Evolutionary conservation across 2,888 invertebrate species (phyloP), one percentile per base, ranked within the genome.

Genomic region (Hypsopygia costalis): DNA sequence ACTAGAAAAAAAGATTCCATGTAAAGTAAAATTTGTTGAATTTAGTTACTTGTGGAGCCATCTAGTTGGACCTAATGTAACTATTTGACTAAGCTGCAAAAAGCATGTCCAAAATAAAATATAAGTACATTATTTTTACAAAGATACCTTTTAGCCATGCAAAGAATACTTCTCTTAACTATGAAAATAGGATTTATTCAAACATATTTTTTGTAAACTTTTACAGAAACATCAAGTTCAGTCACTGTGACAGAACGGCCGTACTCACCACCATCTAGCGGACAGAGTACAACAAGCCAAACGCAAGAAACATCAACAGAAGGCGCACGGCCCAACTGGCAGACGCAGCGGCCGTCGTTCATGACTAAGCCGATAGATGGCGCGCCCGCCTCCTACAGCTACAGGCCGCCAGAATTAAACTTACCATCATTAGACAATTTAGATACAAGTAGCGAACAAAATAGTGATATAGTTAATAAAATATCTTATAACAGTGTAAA

Each of bases 391-490:
- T 73, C 81, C 33, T 78, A 86, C 54, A 78, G 76, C 60, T 85
- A 86, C 55, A 66, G 83, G 53, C 88, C 88, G 59, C 87, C 88
- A 58, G 87, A 87, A 66, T 58, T 88, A 52, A 81, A 82, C 62
- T 58, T 86, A 72, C 87, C 87, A 55, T 76, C 81, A 47, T 62
- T 83, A 77, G 80, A 73, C 67, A 83, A 75, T 69, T 69, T 85
- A 85, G 83, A 76, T 66, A 72, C 83, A 70, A 82, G 72, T 82
- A 83, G 76, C 80, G 86, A 85, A 80, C 82, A 86, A 81, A 85
- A 85, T 80, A 86, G 87, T 88, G 87, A 88, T 88, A 83, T 88
- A 88, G 85, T 81, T 81, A 74, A 86, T 87, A 88, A 87, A 87
- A 74, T 86, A 81, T 70, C 80, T 58, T 87, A 86, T 86, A 86